Evolutionary conservation across 2,113 vertebrate genomes (phyloP).

Genomic region (Alligator mississippiensis): DNA sequence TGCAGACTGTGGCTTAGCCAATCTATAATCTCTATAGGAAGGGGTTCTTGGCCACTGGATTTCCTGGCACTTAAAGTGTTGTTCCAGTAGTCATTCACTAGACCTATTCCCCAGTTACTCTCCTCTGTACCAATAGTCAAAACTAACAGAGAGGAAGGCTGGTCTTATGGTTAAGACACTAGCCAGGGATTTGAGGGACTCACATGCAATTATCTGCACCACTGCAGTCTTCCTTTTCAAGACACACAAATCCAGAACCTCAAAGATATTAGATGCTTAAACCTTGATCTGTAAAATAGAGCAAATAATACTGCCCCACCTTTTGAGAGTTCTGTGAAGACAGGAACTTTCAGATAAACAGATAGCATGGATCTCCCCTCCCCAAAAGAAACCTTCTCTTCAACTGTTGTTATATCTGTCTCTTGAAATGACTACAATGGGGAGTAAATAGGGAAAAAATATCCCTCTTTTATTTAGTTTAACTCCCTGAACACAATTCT

Average conservation of each 20-base stretch:
- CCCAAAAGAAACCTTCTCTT: not conserved
- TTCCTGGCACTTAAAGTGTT: not conserved
- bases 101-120: not conserved
- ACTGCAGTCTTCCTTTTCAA: not conserved
- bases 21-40: not conserved
- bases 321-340: not conserved
- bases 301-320: not conserved
- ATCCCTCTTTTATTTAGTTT: not conserved
- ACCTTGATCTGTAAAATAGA: not conserved
- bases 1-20: accelerated
- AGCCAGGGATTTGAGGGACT: not conserved
- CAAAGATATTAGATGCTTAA: too few species aligned
- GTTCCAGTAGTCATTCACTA: not conserved
- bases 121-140: not conserved
- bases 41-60: not conserved
- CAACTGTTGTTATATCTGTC: not conserved
- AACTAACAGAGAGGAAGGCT: not conserved
- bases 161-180: not conserved
- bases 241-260: too few species aligned
- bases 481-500: not conserved
- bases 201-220: not conserved
- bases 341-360: not conserved
- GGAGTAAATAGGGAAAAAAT: not conserved
- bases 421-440: not conserved
- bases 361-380: not conserved